These are phyloP conservation scores for Cantharis rustica DNA, from an alignment of 2,888 invertebrate species.

Conservation along the genomic window DNA sequence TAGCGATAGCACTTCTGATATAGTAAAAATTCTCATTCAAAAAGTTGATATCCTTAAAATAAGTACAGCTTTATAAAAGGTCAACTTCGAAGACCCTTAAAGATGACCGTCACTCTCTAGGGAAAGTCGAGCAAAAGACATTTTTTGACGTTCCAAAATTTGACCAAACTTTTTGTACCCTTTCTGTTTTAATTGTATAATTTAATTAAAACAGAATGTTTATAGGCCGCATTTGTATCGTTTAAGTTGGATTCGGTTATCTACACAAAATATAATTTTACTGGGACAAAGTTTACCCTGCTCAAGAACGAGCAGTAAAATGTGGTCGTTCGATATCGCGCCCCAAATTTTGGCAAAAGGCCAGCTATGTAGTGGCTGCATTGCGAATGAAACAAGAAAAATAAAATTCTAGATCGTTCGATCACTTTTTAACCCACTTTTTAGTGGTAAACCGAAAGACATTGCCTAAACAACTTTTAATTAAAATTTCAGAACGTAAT, in stretches of 20 bases:
- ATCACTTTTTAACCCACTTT: constrained; percentile 25
- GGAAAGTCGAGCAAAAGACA: not conserved
- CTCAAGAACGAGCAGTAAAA: constrained; percentile 27
- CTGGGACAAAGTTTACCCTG: constrained; percentile 10
- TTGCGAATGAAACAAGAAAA: constrained; percentile 25
- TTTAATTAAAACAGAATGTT: not conserved
- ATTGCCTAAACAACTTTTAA: constrained; percentile 4
- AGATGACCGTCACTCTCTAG: not conserved
- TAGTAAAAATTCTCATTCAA: not conserved
- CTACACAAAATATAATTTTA: constrained; percentile 21
- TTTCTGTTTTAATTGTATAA: not conserved
- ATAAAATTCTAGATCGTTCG: constrained; percentile 20
- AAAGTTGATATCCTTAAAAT: not conserved
- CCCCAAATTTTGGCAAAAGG: constrained; percentile 27
- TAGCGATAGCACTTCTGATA: not conserved
- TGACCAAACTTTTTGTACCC: not conserved
- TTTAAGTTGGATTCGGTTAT: constrained; percentile 4
- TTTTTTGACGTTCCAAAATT: not conserved
- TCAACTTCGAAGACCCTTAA: not conserved
- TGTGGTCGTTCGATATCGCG: constrained; percentile 31
- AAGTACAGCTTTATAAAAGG: not conserved
- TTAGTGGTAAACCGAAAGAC: constrained; percentile 6
- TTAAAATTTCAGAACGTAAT: constrained; percentile 2
- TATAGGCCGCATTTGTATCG: not conserved
- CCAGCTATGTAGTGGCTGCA: constrained; percentile 27